Evolutionary conservation across 2,797 vertebrate genomes (phyloP).

Genomic region (Coendou prehensilis): DNA sequence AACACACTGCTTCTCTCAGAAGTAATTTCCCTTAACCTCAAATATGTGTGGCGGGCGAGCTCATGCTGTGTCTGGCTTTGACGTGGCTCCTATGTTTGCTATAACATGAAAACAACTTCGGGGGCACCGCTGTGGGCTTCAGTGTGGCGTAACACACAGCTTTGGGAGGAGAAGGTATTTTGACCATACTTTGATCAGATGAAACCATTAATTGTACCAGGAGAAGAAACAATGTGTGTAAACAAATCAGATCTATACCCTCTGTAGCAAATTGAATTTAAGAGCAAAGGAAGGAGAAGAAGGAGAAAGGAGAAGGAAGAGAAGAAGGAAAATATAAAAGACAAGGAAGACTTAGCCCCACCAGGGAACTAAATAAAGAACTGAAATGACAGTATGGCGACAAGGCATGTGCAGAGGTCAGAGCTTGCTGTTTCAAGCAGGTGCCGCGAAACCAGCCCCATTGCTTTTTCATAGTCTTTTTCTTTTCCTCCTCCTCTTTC

Average conservation of each 20-base stretch:
- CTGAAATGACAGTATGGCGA: background rate
- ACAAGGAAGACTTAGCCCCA: background rate
- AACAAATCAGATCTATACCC: background rate
- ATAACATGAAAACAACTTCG: background rate
- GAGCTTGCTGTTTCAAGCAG: background rate
- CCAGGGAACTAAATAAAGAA: background rate
- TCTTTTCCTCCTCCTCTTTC: background rate
- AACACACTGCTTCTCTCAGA: conserved; percentile 13
- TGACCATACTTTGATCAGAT: background rate
- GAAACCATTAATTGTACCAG: background rate
- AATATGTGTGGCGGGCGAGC: background rate
- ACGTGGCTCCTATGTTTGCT: background rate
- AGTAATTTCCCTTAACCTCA: conserved; percentile 44
- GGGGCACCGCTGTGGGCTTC: background rate
- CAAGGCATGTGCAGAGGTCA: too few relatives aligned
- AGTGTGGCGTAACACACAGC: background rate
- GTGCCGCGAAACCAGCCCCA: too few relatives aligned
- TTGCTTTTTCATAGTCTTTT: background rate
- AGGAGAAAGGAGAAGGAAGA: background rate
- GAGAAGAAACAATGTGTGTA: background rate
- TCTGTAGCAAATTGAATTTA: background rate
- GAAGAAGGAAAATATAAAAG: background rate
- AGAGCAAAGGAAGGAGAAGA: conserved; percentile 21
- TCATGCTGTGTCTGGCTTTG: conserved; percentile 18
- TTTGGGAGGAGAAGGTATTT: background rate